phyloP scores from a whole-genome alignment of 2,888 invertebrate species.

The Neuroscelio doddi region DNA sequence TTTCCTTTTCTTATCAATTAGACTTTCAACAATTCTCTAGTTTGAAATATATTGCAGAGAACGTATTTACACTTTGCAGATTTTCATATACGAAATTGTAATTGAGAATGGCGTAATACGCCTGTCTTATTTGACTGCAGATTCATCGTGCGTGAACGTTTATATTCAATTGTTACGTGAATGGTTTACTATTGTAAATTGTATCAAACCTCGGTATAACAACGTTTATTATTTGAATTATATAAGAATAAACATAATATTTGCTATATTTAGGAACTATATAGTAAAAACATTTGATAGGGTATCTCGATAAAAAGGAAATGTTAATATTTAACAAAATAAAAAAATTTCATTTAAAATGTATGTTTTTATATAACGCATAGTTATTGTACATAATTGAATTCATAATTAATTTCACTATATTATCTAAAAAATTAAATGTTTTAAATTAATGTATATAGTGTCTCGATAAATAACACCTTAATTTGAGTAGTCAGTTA shows the following conservation, averaged over 20 bases:
- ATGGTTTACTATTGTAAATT: slow-evolving; percentile 1
- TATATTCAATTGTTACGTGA: slow-evolving; percentile 5
- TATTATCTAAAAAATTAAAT: too few species aligned
- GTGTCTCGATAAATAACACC: too few species aligned
- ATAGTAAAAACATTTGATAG: slow-evolving; percentile 1
- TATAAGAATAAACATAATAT: not conserved
- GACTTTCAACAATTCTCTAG: not conserved
- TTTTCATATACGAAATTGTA: not conserved
- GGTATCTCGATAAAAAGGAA: not conserved
- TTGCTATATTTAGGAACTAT: too few species aligned
- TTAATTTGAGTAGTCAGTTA: too few species aligned
- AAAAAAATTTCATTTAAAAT: too few species aligned
- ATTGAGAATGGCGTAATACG: not conserved
- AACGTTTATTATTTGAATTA: not conserved
- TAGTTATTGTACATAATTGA: too few species aligned
- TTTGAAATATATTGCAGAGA: not conserved
- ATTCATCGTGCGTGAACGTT: slow-evolving; percentile 7
- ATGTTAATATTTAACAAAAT: too few species aligned
- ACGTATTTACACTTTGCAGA: too few species aligned
- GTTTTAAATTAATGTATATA: too few species aligned
- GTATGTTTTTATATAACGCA: too few species aligned
- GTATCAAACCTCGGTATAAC: not conserved
- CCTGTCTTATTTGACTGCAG: slow-evolving; percentile 1
- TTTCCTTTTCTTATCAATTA: too few species aligned
- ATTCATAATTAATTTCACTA: too few species aligned